Evolutionary conservation across 2,888 invertebrate genomes (phyloP).

Genomic region (Aporophyla nigra): DNA sequence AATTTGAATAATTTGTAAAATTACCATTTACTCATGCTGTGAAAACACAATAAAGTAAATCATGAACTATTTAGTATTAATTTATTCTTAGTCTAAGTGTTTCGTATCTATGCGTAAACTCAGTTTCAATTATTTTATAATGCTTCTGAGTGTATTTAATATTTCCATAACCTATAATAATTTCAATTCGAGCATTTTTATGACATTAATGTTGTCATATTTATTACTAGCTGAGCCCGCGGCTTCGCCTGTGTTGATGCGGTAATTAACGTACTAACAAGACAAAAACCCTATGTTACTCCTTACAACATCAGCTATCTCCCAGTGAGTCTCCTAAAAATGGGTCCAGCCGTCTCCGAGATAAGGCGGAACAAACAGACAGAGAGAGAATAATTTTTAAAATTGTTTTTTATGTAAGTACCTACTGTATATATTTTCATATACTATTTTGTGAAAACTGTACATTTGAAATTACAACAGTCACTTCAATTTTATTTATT

Average conservation of each 20-base stretch:
- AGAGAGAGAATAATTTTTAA: too few species aligned
- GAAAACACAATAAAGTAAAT: neutral
- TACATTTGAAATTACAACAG: too few species aligned
- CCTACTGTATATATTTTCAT: too few species aligned
- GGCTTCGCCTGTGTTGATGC: too few species aligned
- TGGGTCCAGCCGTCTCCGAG: too few species aligned
- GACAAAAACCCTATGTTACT: too few species aligned
- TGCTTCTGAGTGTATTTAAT: constrained; percentile 22
- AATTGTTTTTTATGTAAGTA: too few species aligned
- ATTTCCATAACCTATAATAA: constrained; percentile 3
- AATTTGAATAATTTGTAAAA: neutral
- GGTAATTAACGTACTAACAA: too few species aligned
- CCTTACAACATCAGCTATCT: too few species aligned
- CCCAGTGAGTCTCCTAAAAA: too few species aligned
- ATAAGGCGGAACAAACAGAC: too few species aligned
- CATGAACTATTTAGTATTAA: neutral
- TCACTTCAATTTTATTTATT: neutral
- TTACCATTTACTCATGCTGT: neutral
- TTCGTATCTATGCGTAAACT: constrained; percentile 15
- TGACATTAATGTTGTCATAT: neutral
- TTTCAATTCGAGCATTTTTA: constrained; percentile 2
- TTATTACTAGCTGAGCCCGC: neutral
- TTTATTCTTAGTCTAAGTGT: constrained; percentile 12
- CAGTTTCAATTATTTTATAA: constrained; percentile 29
- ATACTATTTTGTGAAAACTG: too few species aligned